A percentile compares a stretch with the other conserved stretches of the same genome.
phyloP scores from a whole-genome alignment of 2,113 vertebrate species.

The Corythornis vintsioides region DNA sequence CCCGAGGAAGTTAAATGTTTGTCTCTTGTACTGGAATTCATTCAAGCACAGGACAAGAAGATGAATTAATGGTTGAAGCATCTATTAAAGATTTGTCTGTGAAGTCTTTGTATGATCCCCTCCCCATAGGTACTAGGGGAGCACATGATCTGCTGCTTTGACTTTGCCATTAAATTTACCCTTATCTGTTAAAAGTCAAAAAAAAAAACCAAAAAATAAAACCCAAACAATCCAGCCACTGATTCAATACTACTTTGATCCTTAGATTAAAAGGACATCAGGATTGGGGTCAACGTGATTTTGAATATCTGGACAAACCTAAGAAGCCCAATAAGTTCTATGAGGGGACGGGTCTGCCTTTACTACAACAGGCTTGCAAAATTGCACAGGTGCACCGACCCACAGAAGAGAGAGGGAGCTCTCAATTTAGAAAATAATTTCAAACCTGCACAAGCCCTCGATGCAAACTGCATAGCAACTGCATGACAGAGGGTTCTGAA shows the following conservation, averaged over 20 bases:
- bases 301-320: background rate
- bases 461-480: background rate
- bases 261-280: background rate
- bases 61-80: background rate
- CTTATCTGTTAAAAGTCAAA: background rate
- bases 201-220: background rate
- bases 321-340: background rate
- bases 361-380: background rate
- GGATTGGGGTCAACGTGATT: background rate
- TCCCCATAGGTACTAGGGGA: background rate
- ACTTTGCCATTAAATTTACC: background rate
- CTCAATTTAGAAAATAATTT: slow-evolving; percentile 20
- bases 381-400: background rate
- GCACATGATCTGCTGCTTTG: background rate
- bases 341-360: background rate
- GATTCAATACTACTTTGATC: background rate
- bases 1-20: background rate
- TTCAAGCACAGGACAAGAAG: background rate
- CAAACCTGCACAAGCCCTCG: background rate
- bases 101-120: background rate
- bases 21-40: background rate
- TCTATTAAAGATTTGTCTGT: background rate
- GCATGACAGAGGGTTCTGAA: background rate
- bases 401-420: background rate
- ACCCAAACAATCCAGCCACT: background rate